phyloP scores from a whole-genome alignment of 2,888 invertebrate species.

The Meiosimyza platycephala region DNA sequence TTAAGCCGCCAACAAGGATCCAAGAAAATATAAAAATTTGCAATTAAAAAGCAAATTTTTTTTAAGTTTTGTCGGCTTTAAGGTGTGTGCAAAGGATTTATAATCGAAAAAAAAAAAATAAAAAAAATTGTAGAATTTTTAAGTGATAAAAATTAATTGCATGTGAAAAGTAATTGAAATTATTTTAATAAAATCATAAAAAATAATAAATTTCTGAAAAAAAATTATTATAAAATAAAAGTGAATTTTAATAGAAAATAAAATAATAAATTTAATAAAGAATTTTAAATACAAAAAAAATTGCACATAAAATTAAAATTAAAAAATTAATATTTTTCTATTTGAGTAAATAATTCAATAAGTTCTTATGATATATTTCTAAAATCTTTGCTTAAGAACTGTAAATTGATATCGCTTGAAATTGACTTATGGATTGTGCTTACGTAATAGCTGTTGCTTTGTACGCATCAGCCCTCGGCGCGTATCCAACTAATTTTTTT shows the following conservation, averaged over 20 bases:
- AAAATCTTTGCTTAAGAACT: no score
- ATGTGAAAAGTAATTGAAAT: no score
- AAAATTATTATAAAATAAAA: background rate
- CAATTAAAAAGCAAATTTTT: conserved; percentile 39
- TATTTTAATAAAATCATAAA: background rate
- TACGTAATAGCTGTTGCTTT: no score
- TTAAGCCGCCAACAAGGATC: conserved; percentile 63
- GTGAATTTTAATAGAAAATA: background rate
- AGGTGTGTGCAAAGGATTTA: conserved; percentile 33
- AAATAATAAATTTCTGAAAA: background rate
- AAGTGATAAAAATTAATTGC: no score
- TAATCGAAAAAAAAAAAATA: conserved; percentile 23
- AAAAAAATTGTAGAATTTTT: background rate
- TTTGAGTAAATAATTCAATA: no score
- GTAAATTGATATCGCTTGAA: no score
- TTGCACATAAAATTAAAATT: background rate
- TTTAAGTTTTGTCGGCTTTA: conserved; percentile 46
- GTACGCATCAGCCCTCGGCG: no score
- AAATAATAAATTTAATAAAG: background rate
- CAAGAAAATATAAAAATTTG: conserved; percentile 49
- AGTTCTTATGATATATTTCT: no score
- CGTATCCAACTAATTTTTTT: no score
- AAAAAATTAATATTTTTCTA: background rate
- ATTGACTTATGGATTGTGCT: no score
- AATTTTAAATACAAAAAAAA: background rate